These are phyloP conservation scores for Danio rerio DNA, from an alignment of 2,113 vertebrate species.

Conservation along the genomic window GRCz12tu NC_133195.1:52941501-52942000, in stretches of 20 bases:
- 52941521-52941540: slow-evolving; percentile 73
- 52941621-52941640: slow-evolving; percentile 61
- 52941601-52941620: slow-evolving; percentile 60
- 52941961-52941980: too few species aligned
- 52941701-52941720: slow-evolving; percentile 90
- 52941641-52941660: slow-evolving; percentile 66
- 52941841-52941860: too few species aligned
- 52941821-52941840: too few species aligned
- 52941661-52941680: slow-evolving; percentile 74
- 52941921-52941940: too few species aligned
- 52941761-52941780: too few species aligned
- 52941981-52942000: too few species aligned
- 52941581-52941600: slow-evolving; percentile 66
- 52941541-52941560: slow-evolving; percentile 78
- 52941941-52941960: too few species aligned
- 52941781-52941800: too few species aligned
- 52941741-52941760: background rate
- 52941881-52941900: too few species aligned
- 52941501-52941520: slow-evolving; percentile 70
- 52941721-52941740: slow-evolving; percentile 74
- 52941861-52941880: too few species aligned
- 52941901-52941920: too few species aligned
- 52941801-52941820: too few species aligned
- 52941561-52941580: slow-evolving; percentile 71
- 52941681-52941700: slow-evolving; percentile 81